Evolutionary conservation across 2,888 invertebrate genomes (phyloP).

Genomic region (Pristionchus arcanus): DNA sequence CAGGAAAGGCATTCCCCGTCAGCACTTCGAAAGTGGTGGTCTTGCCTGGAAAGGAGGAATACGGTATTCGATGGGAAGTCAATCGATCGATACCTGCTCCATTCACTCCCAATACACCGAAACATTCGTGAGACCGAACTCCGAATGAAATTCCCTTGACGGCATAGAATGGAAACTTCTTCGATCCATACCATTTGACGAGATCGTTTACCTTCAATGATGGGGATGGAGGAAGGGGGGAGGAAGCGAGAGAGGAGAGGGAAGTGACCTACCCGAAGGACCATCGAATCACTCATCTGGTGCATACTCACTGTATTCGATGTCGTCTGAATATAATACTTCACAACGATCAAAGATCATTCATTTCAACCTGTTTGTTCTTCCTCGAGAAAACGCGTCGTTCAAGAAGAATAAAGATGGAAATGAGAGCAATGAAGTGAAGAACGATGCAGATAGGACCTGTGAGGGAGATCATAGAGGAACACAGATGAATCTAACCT

Average conservation of each 20-base stretch:
- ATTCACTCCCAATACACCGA: conserved; percentile 75
- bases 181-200: conserved; percentile 58
- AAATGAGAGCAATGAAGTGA: conserved; percentile 23
- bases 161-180: neutral
- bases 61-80: neutral
- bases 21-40: conserved; percentile 75
- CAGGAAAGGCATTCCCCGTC: conserved; percentile 67
- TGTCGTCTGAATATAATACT: neutral
- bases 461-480: neutral
- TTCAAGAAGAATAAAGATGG: neutral
- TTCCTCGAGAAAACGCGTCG: neutral
- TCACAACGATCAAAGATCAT: neutral
- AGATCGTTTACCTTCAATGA: conserved; percentile 61
- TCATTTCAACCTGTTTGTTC: neutral
- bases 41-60: conserved; percentile 22
- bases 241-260: neutral
- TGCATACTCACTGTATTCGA: conserved; percentile 52
- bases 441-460: neutral
- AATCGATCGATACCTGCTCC: conserved; percentile 64
- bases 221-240: neutral
- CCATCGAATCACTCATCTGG: conserved; percentile 54
- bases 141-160: conserved; percentile 69
- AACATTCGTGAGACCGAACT: conserved; percentile 73
- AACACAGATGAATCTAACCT: too few species aligned
- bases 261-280: conserved; percentile 54